phyloP scores from a whole-genome alignment of 2,113 vertebrate genomes.

The Dipodomys spectabilis region DNA sequence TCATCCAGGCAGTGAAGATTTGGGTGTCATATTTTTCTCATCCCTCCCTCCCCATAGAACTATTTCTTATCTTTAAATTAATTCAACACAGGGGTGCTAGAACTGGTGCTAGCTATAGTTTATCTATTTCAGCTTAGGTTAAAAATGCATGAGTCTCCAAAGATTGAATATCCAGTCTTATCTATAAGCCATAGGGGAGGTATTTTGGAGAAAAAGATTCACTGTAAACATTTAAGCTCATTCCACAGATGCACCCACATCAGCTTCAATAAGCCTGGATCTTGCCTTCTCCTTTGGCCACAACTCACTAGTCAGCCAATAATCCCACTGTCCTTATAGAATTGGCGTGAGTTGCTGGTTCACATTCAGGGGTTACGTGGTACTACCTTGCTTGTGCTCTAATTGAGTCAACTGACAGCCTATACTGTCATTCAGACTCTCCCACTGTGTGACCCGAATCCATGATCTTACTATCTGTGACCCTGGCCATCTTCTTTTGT shows the following conservation, averaged over 20 bases:
- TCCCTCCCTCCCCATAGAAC: neutral
- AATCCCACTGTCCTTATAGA: neutral
- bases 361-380: neutral
- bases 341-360: neutral
- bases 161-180: neutral
- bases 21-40: neutral
- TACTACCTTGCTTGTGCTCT: neutral
- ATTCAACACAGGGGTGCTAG: neutral
- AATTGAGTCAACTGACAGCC: neutral
- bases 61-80: constrained; percentile 12
- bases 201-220: neutral
- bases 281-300: neutral
- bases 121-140: neutral
- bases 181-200: neutral
- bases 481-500: neutral
- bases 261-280: neutral
- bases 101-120: neutral
- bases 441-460: neutral
- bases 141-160: neutral
- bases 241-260: neutral
- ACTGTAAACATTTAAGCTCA: neutral
- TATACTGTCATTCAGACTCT: neutral
- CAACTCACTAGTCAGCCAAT: neutral
- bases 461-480: neutral
- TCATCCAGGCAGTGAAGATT: neutral